phyloP scores from a whole-genome alignment of 2,888 invertebrate genomes.

The Barypeithes pellucidus region DNA sequence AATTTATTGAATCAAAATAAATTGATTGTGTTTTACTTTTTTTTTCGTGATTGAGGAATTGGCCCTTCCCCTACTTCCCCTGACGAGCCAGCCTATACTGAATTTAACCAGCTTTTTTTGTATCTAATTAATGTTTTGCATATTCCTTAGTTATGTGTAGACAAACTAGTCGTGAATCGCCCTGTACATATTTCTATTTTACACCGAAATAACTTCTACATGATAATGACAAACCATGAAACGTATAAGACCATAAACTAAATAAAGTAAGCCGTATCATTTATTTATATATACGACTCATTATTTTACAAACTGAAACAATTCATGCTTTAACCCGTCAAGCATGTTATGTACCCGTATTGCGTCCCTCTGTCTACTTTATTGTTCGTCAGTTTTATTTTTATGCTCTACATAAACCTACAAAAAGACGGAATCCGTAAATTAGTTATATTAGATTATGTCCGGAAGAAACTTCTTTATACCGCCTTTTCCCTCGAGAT shows the following conservation, averaged over 20 bases:
- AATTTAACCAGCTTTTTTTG: too few species aligned
- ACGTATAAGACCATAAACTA: slow-evolving; percentile 2
- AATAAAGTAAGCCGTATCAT: not conserved
- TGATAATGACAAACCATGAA: slow-evolving; percentile 10
- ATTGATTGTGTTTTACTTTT: too few species aligned
- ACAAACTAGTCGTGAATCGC: too few species aligned
- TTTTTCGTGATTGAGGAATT: too few species aligned
- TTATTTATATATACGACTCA: not conserved
- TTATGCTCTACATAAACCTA: slow-evolving; percentile 14
- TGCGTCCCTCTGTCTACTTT: slow-evolving; percentile 7
- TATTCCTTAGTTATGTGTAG: too few species aligned
- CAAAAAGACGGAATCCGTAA: slow-evolving; percentile 8
- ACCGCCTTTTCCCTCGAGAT: not conserved
- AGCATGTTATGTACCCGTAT: not conserved
- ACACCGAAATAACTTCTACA: not conserved
- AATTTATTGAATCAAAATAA: too few species aligned
- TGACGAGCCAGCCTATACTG: too few species aligned
- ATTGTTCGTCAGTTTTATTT: slow-evolving; percentile 21
- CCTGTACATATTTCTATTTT: too few species aligned
- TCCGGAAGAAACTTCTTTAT: slow-evolving; percentile 16
- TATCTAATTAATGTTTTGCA: too few species aligned
- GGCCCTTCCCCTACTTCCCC: too few species aligned
- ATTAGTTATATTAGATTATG: slow-evolving; percentile 16
- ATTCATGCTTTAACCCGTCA: slow-evolving; percentile 10
- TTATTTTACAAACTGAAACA: slow-evolving; percentile 1